Percentiles rank a stretch among this genome's conserved stretches.
phyloP scores from a whole-genome alignment of 2,113 vertebrate genomes.

The Microcebus jonahi region DNA sequence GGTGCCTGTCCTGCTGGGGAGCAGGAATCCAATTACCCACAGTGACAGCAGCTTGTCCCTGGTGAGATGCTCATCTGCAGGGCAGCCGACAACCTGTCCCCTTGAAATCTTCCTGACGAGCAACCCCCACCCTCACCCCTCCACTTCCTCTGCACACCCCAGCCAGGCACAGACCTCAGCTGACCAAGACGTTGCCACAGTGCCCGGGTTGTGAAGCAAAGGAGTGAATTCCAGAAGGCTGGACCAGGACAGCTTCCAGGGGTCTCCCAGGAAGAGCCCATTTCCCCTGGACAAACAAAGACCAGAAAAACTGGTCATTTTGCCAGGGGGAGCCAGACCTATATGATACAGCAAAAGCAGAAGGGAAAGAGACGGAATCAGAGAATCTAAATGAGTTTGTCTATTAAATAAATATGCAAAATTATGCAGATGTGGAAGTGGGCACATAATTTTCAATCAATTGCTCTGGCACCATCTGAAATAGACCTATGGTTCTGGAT shows the following conservation, averaged over 20 bases:
- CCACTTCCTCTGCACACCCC: neutral
- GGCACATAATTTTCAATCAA: conserved; percentile 62
- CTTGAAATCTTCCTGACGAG: conserved; percentile 54
- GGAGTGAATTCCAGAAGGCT: neutral
- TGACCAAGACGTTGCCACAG: neutral
- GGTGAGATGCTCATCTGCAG: conserved; percentile 17
- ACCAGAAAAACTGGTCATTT: conserved; percentile 18
- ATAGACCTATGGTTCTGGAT: conserved; percentile 28
- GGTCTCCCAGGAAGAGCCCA: neutral
- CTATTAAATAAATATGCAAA: conserved; percentile 74
- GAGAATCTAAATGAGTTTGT: conserved; percentile 67
- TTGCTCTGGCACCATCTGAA: conserved; percentile 58
- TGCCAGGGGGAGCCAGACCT: conserved; percentile 28
- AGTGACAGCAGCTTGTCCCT: conserved; percentile 66
- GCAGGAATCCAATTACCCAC: conserved; percentile 75
- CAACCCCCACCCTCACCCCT: neutral
- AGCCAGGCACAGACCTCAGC: neutral
- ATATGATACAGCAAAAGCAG: conserved; percentile 41
- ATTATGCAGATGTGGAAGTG: conserved; percentile 68
- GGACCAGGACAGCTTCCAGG: neutral
- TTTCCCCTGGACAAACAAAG: conserved; percentile 9
- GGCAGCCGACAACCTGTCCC: conserved; percentile 39
- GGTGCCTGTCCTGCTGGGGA: conserved; percentile 53
- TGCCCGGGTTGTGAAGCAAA: neutral
- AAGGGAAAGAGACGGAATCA: conserved; percentile 44